Evolutionary conservation across 2,888 invertebrate species (phyloP), one percentile per base, ranked within the genome.

Genomic region (Oligia latruncula): DNA sequence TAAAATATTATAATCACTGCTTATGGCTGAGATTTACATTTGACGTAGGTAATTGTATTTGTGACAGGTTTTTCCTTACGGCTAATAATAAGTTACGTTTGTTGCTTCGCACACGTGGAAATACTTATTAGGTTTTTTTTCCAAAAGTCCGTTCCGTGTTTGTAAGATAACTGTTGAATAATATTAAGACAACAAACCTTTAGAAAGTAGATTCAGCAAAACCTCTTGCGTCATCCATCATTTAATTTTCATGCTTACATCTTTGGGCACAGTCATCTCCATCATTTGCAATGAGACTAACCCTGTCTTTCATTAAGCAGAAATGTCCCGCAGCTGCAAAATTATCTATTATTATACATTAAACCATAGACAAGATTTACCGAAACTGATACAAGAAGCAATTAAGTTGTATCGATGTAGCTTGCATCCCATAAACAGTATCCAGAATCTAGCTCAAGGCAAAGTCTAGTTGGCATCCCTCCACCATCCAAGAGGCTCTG

Each of bases 401-500:
- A 79, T 83, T 71, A 86, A 71, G 40, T 40, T 13, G 70, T 65
- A 58, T 68, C 65, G 68, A 67, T 73, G 43, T 66, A 76, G 75
- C 62, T 23, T 77, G 49, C 60, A 60, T 49, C 46, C 64, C 64
- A 77, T 74, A 74, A 80, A 77, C 65, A 49, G 46, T 74, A 40
- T 55, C 43, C n/a, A 70, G 87, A 77, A 85, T 77, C 6, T 81
- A 73, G 84, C 67, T 78, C 85, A 85, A 81, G 87, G 87, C 75
- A 65, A 72, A 68, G 64, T 64, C 55, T 78, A 70, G 46, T 83
- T 88, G 88, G 88, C 88, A 89, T 20, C 66, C 58, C 76, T 89
- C 89, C 88, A 88, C 76, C 15, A 73, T 66, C 72, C 62, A 83
- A 52, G 76, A 86, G 80, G 65, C 58, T 80, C n/a, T 71, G 40